phyloP scores from a whole-genome alignment of 2,888 invertebrate species.

The Hypomecis atomaria region DNA sequence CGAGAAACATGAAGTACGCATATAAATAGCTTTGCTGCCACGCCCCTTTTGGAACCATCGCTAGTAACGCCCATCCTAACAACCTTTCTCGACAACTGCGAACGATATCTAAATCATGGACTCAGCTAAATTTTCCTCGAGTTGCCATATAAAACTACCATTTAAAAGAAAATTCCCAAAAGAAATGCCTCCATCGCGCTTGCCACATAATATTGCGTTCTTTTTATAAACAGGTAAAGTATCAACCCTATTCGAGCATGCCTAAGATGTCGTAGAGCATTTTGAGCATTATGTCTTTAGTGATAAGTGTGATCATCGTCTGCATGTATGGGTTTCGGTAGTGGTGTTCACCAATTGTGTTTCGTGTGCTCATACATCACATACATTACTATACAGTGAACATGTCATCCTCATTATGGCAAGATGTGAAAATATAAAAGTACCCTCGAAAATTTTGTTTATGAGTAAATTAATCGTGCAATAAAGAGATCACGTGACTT shows the following conservation, averaged over 20 bases:
- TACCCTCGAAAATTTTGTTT: background rate
- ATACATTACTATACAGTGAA: constrained; percentile 34
- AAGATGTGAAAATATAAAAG: constrained; percentile 19
- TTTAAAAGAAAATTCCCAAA: background rate
- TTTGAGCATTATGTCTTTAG: constrained; percentile 39
- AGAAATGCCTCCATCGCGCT: constrained; percentile 14
- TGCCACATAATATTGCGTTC: constrained; percentile 4
- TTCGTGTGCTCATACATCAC: constrained; percentile 25
- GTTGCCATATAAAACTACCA: constrained; percentile 9
- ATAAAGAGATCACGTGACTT: background rate
- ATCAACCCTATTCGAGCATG: constrained; percentile 33
- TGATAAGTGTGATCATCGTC: constrained; percentile 43
- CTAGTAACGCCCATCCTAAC: constrained; percentile 16
- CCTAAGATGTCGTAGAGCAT: constrained; percentile 39
- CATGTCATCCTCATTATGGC: constrained; percentile 30
- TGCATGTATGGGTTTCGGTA: constrained; percentile 50
- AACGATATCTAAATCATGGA: background rate
- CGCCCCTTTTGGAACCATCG: constrained; percentile 7
- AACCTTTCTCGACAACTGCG: constrained; percentile 6
- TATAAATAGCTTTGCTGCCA: constrained; percentile 21
- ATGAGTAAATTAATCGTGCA: constrained; percentile 13
- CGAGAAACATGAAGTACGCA: constrained; percentile 5
- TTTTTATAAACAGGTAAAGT: constrained; percentile 32
- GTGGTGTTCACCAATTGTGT: constrained; percentile 22
- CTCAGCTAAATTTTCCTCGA: constrained; percentile 2